Percentiles rank a stretch among this genome's conserved stretches.
Evolutionary conservation across 2,113 vertebrate genomes (phyloP).

Genomic region (Gracilinanus agilis): DNA sequence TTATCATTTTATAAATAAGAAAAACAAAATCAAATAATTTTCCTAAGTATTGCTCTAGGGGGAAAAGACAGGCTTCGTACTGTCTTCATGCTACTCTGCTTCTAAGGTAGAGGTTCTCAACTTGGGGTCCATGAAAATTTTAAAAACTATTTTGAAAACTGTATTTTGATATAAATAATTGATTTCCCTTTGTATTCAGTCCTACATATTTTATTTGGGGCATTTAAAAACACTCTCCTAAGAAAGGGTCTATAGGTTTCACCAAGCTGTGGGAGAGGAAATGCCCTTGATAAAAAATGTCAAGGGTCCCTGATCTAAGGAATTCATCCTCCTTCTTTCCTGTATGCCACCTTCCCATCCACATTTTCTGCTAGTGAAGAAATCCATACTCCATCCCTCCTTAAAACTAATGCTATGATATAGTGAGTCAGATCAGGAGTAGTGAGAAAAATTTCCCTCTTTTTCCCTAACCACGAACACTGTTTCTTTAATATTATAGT

Average conservation of each 20-base stretch:
- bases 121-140: not conserved
- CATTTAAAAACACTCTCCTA: not conserved
- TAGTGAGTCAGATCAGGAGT: not conserved
- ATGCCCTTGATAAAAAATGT: not conserved
- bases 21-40: not conserved
- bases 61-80: not conserved
- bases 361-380: not conserved
- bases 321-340: not conserved
- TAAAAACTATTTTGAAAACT: not conserved
- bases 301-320: not conserved
- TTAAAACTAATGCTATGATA: not conserved
- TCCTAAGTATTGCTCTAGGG: not conserved
- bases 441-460: not conserved
- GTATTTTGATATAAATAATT: not conserved
- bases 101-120: not conserved
- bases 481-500: not conserved
- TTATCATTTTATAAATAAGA: not conserved
- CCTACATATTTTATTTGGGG: not conserved
- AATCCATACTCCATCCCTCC: not conserved
- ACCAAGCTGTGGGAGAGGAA: not conserved
- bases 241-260: not conserved
- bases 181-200: not conserved
- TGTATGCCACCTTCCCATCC: not conserved
- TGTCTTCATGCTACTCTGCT: not conserved
- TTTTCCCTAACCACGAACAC: not conserved